phyloP scores from a whole-genome alignment of 2,888 invertebrate genomes.

The Chelonus formosanus region DNA sequence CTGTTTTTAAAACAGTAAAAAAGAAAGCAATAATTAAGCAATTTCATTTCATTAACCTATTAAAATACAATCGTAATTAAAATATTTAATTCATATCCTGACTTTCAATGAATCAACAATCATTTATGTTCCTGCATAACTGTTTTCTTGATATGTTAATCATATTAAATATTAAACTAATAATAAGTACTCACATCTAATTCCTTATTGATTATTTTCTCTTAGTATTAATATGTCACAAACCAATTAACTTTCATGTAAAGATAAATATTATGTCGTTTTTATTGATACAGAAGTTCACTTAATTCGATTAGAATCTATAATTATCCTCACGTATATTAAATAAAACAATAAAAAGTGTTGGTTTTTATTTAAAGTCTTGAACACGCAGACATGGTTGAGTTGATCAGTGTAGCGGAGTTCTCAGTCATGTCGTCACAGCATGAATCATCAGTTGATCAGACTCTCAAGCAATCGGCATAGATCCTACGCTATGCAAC shows the following conservation, averaged over 20 bases:
- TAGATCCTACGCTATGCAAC: background rate
- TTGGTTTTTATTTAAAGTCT: conserved; percentile 16
- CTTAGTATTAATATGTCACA: background rate
- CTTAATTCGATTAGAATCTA: conserved; percentile 18
- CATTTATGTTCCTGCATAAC: background rate
- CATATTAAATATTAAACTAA: background rate
- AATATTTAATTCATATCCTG: background rate
- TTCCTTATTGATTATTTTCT: background rate
- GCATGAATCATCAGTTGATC: conserved; percentile 48
- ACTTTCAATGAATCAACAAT: conserved; percentile 7
- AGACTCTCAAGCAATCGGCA: conserved; percentile 18
- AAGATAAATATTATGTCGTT: background rate
- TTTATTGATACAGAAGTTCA: background rate
- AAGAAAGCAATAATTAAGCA: background rate
- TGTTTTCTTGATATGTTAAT: background rate
- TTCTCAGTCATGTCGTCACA: conserved; percentile 44
- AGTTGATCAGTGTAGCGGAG: conserved; percentile 38
- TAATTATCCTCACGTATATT: conserved; percentile 18
- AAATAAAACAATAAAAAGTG: conserved; percentile 9
- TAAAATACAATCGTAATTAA: background rate
- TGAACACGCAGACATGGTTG: background rate
- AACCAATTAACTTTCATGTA: background rate
- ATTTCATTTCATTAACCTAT: too few species aligned
- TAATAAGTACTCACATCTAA: too few species aligned
- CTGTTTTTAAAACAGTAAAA: background rate